phyloP scores from a whole-genome alignment of 2,113 vertebrate species.

The Ramphastos sulfuratus region DNA sequence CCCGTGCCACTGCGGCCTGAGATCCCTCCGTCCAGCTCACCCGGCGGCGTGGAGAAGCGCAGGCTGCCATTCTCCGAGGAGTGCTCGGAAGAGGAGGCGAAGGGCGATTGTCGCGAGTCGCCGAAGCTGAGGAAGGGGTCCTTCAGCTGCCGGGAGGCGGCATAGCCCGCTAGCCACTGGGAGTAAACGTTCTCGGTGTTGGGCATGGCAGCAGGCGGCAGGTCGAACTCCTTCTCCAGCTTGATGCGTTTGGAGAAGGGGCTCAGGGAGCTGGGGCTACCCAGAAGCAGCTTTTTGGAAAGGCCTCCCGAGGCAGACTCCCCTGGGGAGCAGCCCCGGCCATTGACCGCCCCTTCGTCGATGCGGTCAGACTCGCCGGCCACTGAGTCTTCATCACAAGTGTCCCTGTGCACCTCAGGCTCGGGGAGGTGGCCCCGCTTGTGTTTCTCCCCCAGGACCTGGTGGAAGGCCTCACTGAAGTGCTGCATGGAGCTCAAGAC shows the following conservation, averaged over 20 bases:
- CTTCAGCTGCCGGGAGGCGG: constrained; percentile 98
- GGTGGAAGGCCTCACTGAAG: constrained; percentile 96
- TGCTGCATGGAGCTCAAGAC: constrained; percentile 98
- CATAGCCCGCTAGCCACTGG: constrained; percentile 98
- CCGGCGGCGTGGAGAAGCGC: constrained; percentile 98
- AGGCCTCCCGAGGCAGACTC: constrained; percentile 94
- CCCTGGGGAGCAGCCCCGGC: constrained; percentile 93
- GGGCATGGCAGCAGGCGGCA: constrained; percentile 94
- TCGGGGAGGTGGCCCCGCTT: constrained; percentile 93
- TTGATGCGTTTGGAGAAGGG: constrained; percentile 99
- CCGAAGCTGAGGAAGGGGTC: constrained; percentile 98
- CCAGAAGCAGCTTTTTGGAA: constrained; percentile 97
- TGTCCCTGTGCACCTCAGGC: constrained; percentile 90
- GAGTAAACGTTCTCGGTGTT: constrained; percentile 99
- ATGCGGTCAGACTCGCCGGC: constrained; percentile 92
- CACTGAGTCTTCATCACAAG: constrained; percentile 92
- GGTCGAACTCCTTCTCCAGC: constrained; percentile 98
- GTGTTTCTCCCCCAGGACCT: constrained; percentile 88
- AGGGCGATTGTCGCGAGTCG: constrained; percentile 99
- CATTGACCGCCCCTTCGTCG: constrained; percentile 91
- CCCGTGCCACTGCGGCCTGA: constrained; percentile 97
- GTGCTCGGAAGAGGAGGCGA: constrained; percentile 97
- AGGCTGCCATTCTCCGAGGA: constrained; percentile 99
- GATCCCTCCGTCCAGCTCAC: constrained; percentile 95
- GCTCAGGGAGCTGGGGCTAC: constrained; percentile 96